Evolutionary conservation across 2,113 vertebrate species (phyloP).

Genomic region (Ornithorhynchus anatinus): DNA sequence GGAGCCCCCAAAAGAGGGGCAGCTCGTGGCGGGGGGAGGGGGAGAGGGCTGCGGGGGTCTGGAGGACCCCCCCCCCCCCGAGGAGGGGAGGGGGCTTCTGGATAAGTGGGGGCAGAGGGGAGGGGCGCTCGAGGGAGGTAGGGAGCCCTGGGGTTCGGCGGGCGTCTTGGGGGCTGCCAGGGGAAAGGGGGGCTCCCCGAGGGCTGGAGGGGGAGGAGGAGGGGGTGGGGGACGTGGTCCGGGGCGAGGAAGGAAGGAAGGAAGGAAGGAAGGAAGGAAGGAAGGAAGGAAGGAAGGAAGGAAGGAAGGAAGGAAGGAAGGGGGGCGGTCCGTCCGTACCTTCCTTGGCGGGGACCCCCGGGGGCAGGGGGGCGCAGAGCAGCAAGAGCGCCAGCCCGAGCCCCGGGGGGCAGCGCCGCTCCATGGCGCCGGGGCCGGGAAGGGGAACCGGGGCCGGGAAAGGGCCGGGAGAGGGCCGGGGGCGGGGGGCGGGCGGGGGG

Average conservation of each 20-base stretch:
- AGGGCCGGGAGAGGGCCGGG: neutral
- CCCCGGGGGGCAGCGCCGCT: slow-evolving; percentile 53
- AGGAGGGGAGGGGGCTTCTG: slow-evolving; percentile 7
- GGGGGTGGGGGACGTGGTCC: slow-evolving; percentile 18
- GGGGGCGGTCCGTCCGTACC: slow-evolving; percentile 33
- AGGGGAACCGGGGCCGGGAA: slow-evolving; percentile 42
- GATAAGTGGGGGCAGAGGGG: neutral
- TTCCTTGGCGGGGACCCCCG: slow-evolving; percentile 46
- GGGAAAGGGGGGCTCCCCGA: neutral
- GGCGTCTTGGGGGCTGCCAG: neutral
- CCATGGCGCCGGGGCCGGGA: slow-evolving; percentile 54
- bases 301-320: neutral
- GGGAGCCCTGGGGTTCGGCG: no score
- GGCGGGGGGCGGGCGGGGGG: neutral
- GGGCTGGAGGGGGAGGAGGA: neutral
- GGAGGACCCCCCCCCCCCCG: no score
- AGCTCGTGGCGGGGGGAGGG: slow-evolving; percentile 66
- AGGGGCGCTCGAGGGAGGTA: no score
- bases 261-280: neutral
- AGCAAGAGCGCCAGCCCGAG: slow-evolving; percentile 47
- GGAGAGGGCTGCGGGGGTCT: slow-evolving; percentile 31
- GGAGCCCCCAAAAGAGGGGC: no score
- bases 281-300: neutral
- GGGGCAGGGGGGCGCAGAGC: slow-evolving; percentile 32
- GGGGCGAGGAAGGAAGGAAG: neutral